Evolutionary conservation across 2,797 vertebrate genomes (phyloP).

Genomic region (Enteromius mattozi): DNA sequence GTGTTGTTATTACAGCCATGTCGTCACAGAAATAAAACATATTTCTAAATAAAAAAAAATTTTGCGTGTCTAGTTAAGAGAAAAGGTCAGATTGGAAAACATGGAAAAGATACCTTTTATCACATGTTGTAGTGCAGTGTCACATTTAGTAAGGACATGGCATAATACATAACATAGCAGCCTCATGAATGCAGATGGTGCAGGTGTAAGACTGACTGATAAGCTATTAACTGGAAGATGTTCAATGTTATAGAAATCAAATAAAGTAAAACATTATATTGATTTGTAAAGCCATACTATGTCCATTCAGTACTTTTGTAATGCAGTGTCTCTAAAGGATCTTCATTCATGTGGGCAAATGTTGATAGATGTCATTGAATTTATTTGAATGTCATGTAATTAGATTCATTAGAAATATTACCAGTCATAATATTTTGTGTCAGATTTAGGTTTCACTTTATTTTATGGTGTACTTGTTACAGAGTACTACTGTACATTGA

Average conservation of each 20-base stretch:
- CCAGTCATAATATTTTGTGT: background rate
- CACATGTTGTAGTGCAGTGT: no score
- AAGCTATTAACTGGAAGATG: background rate
- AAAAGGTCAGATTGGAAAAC: no score
- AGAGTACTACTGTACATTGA: no score
- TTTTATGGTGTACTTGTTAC: no score
- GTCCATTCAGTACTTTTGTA: background rate
- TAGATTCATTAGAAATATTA: background rate
- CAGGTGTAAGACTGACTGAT: background rate
- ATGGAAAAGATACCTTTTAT: no score
- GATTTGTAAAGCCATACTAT: background rate
- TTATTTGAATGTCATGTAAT: background rate
- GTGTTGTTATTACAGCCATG: no score
- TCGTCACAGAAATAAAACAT: no score
- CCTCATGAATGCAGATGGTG: background rate
- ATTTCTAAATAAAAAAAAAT: no score
- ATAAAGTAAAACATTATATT: background rate
- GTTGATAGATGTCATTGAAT: background rate
- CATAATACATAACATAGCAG: background rate
- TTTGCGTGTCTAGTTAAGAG: no score
- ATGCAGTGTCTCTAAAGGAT: background rate
- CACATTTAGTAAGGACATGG: no score
- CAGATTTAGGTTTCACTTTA: no score
- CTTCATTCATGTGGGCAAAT: background rate
- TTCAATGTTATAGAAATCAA: background rate